Evolutionary conservation across 2,797 vertebrate species (phyloP), one percentile per base, ranked within the genome.

Genomic region (Labroides dimidiatus): DNA sequence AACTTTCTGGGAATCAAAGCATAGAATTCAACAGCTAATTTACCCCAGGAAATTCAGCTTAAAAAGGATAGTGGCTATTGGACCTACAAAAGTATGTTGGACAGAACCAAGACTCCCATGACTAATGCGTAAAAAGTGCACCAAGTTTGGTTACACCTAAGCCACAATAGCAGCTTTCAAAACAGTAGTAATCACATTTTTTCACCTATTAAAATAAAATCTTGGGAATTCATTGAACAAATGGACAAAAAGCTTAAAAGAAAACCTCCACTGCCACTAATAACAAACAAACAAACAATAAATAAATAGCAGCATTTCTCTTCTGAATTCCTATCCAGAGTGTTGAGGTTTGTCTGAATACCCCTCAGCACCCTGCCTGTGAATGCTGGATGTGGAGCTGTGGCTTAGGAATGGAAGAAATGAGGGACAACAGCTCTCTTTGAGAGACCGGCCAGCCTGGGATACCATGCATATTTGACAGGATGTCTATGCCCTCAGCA

Each of bases 391-490:
- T 72, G 44, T 41, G 56, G 52, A 77, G 50, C 66, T 47, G 60
- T 47, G 61, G 63, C 55, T 77, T 59, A 53, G 53, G 67, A 70
- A 49, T 41, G 19, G 64, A 70, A 80, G 81, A 75, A 58, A 66
- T 37, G n/a, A 37, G 16, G 64, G 72, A 89, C 81, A 91, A 80
- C 72, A 63, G 87, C 49, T 65, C 70, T 59, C 86, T 90, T 88
- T 89, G 86, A 91, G 74, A 70, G 54, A 51, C 56, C 41, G 67
- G 39, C 63, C 64, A 41, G 67, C 55, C 41, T 48, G 23, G 70
- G 82, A 90, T 86, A 83, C 82, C 83, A 33, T 33, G 66, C 77
- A 90, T 92, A 88, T 87, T 91, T 92, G 85, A 89, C 91, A 90
- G 56, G 57, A 44, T 49, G 74, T 75, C 68, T 78, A 74, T 87